Base-by-base conservation (phyloP, 2,113 vertebrate species). In the Boleophthalmus pectinirostris region DNA sequence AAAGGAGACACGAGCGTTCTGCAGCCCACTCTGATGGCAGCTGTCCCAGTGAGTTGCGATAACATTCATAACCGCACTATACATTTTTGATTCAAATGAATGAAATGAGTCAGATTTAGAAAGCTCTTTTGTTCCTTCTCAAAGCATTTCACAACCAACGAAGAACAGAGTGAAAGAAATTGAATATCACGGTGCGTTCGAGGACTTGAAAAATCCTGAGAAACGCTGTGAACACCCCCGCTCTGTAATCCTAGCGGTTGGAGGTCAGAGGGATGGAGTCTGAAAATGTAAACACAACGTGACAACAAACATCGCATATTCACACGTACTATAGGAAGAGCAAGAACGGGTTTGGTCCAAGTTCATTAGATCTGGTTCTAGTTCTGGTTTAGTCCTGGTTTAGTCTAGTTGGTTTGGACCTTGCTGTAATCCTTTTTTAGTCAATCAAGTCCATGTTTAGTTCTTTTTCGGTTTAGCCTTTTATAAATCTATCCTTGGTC, bases 21-120 rank as follows among this genome's bases (percentile, higher is more conserved):
- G 80, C 95, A 93, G 69, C 97, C 97, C 69, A 98, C 96, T 11
- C 90, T 99, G 56, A 97, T 99, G 96, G 97, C 96, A 73, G 96
- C 97, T 65, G 97, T 99, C 24, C 97, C 97, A 60, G 97, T 99
- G 84, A 2, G 88, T 75, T 43, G 29, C 29, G 53, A 53, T 56
- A 68, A 68, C 45, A 9, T 46, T 46, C 1, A 46, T 2, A 38
- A 1, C 0, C 1, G 35, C 0, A 8, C 35, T 38, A 7, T 4
- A 38, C 35, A 38, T 38, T 4, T 5, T 38, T 5, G 5, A 38
- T 8, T 38, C 35, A n/a, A n/a, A n/a, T n/a, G n/a, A n/a, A n/a
- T n/a, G n/a, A n/a, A n/a, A n/a, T n/a, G n/a, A n/a, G n/a, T n/a
- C n/a, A n/a, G n/a, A n/a, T n/a, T n/a, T n/a, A n/a, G n/a, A n/a